Conservation (phyloP, 2,888 invertebrate species). For the Margaritifera margaritifera region DNA sequence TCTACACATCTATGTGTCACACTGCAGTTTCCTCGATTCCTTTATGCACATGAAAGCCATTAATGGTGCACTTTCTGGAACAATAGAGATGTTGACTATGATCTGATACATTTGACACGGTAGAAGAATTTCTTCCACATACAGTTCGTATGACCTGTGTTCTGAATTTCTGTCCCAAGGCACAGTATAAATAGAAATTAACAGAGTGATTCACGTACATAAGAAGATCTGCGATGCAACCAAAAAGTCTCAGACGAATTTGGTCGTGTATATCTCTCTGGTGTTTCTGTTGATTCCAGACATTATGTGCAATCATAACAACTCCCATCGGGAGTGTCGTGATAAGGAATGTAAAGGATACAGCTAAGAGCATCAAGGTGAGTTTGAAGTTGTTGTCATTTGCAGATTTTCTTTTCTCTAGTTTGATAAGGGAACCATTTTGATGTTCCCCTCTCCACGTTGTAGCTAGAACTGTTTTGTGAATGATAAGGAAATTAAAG, state of each 20-base stretch:
- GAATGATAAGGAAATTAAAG: slow-evolving; percentile 65
- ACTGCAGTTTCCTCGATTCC: neutral
- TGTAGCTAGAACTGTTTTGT: slow-evolving; percentile 58
- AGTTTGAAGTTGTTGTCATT: slow-evolving; percentile 43
- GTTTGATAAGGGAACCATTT: slow-evolving; percentile 30
- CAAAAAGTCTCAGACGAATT: slow-evolving; percentile 44
- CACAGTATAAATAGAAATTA: slow-evolving; percentile 67
- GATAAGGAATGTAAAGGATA: slow-evolving; percentile 66
- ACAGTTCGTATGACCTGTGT: slow-evolving; percentile 49
- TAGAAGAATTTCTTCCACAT: slow-evolving; percentile 39
- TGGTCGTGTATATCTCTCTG: slow-evolving; percentile 21
- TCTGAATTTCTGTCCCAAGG: slow-evolving; percentile 61
- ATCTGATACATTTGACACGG: slow-evolving; percentile 41
- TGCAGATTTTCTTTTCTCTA: slow-evolving; percentile 25
- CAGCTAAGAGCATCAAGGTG: slow-evolving; percentile 60
- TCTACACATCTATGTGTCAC: neutral
- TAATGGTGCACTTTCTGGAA: slow-evolving; percentile 34
- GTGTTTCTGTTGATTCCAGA: slow-evolving; percentile 35
- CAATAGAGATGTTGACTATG: slow-evolving; percentile 60
- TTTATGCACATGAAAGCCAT: slow-evolving; percentile 26
- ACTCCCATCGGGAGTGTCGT: slow-evolving; percentile 68
- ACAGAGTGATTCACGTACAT: slow-evolving; percentile 70
- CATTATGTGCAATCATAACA: slow-evolving; percentile 35
- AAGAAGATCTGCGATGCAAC: slow-evolving; percentile 62
- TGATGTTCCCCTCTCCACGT: slow-evolving; percentile 33